Evolutionary conservation across 2,797 vertebrate genomes (phyloP).

Genomic region (Atherinosoma microstoma): DNA sequence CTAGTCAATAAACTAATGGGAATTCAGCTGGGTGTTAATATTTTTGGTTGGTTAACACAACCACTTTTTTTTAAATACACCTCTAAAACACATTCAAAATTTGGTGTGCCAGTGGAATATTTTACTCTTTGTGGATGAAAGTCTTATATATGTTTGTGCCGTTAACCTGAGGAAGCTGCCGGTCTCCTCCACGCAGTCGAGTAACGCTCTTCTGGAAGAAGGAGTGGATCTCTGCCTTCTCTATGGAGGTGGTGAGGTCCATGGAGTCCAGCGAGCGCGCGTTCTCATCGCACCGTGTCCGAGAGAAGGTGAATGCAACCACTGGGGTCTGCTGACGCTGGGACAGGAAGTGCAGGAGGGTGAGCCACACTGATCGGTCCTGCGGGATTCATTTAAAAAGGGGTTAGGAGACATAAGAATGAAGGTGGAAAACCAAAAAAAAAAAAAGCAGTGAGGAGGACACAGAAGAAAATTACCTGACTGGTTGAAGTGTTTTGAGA

Average conservation of each 20-base stretch:
- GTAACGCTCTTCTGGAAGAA: constrained; percentile 93
- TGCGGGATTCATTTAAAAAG: constrained; percentile 43
- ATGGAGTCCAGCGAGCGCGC: constrained; percentile 88
- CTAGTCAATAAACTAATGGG: background rate
- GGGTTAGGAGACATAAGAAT: background rate
- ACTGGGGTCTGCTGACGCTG: constrained; percentile 90
- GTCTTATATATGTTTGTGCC: background rate
- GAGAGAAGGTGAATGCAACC: constrained; percentile 94
- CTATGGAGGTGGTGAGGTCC: constrained; percentile 87
- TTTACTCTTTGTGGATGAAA: background rate
- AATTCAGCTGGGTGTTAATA: background rate
- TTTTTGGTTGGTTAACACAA: background rate
- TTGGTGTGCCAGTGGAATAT: background rate
- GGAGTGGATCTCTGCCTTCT: constrained; percentile 91
- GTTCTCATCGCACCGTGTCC: constrained; percentile 91
- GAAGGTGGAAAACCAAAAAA: background rate
- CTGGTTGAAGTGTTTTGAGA: constrained; percentile 81
- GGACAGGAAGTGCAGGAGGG: constrained; percentile 88
- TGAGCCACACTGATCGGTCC: constrained; percentile 91
- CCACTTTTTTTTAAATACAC: background rate
- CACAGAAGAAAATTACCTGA: constrained; percentile 69
- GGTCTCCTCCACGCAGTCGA: constrained; percentile 89
- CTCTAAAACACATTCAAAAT: background rate
- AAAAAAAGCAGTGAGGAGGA: too few species aligned
- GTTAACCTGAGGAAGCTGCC: constrained; percentile 85